Conservation (phyloP, 2,888 invertebrate genomes). For the Aethes cnicana region DNA sequence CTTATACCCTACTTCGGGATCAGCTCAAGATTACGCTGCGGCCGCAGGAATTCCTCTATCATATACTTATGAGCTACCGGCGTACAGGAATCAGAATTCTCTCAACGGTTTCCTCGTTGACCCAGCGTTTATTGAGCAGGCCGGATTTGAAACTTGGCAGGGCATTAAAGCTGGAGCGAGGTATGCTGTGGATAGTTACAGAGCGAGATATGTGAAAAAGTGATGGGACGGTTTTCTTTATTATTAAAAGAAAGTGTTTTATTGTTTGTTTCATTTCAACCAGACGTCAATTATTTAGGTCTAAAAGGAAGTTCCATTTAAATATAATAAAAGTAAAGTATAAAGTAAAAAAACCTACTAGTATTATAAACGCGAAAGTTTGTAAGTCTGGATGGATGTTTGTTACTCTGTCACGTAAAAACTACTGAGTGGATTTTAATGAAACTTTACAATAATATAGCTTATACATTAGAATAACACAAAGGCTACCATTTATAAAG, state of each 20-base stretch:
- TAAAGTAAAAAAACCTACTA: no score
- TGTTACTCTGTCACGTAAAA: no score
- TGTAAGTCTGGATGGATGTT: no score
- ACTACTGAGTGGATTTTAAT: no score
- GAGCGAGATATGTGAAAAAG: slow-evolving; percentile 10
- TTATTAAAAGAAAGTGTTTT: neutral
- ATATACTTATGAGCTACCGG: slow-evolving; percentile 85
- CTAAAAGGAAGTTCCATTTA: no score
- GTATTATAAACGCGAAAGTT: no score
- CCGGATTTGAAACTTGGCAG: slow-evolving; percentile 84
- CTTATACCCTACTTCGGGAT: slow-evolving; percentile 83
- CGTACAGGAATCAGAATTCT: slow-evolving; percentile 45
- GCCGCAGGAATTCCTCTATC: slow-evolving; percentile 75
- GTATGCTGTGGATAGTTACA: slow-evolving; percentile 49
- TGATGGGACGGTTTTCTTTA: neutral
- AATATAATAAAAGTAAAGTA: no score
- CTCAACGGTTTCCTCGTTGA: slow-evolving; percentile 80
- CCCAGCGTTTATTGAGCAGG: slow-evolving; percentile 77
- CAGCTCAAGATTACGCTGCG: slow-evolving; percentile 84
- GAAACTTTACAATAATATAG: no score
- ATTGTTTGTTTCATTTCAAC: neutral
- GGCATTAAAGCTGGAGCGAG: slow-evolving; percentile 79
- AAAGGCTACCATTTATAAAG: no score
- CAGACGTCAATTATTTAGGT: no score
- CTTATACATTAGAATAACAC: no score